Base-by-base conservation (phyloP, 2,888 invertebrate species). In the Ptycholaimellus sp. region DNA sequence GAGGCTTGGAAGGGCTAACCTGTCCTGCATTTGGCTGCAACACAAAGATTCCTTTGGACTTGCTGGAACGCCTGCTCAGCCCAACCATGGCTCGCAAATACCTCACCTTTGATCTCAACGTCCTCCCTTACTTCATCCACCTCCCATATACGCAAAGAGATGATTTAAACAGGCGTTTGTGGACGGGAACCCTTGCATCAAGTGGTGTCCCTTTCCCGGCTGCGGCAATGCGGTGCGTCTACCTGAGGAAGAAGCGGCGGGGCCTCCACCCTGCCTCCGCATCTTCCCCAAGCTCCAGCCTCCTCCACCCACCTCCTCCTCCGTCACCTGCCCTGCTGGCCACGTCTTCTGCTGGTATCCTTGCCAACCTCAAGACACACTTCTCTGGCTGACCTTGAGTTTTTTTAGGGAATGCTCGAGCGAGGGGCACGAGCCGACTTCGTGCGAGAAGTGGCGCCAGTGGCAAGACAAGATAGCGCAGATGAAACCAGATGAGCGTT, bases 161-260 rank as follows among this genome's bases (percentile, higher is more conserved):
- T n/a, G n/a, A n/a, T n/a, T n/a, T n/a, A n/a, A n/a, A n/a, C 48
- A 72, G 71, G 72, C 72, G 4, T 72, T 72, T 58, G 72, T 73
- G 30, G 72, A 72, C 49, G 70, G 70, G 43, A 73, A 72, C 54
- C 70, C 71, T 41, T 65, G 65, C 45, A 72, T 73, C 45, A 72
- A 73, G 57, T 73, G 72, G 72, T 73, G 72, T 51, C 72, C 72
- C 3, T 67, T 65, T 48, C 69, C 72, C 21, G 71, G 70, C 11
- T 73, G 73, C 57, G 70, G 70, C 3, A 59, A 70, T 44, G 72
- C 72, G 7, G 72, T 73, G 1, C 61, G 68, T 39, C 57, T 71
- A 30, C 71, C 71, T 5, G 29, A 18, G n/a, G 35, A 11, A 3
- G 6, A 33, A 13, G 35, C 17, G n/a, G 32, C 32, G n/a, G 20